These are phyloP conservation scores for Phylloscopus whistleri DNA, from an alignment of 2,113 vertebrate genomes.

Conservation along the genomic window DNA sequence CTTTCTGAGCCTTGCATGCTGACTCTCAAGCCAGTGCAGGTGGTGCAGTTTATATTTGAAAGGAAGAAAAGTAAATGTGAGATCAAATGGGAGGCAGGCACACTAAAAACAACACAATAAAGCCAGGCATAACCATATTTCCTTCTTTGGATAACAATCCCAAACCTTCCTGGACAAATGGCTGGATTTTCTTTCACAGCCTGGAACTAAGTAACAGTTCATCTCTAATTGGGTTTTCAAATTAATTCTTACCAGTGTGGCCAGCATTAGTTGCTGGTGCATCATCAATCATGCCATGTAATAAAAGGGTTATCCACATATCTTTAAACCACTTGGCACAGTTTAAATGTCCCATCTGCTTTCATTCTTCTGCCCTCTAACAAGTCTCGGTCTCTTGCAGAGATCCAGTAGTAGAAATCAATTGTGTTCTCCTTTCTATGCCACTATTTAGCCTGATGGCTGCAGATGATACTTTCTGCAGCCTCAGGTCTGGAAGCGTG, in stretches of 20 bases:
- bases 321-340: constrained; percentile 46
- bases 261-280: background rate
- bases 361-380: constrained; percentile 53
- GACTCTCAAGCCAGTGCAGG: background rate
- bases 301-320: constrained; percentile 49
- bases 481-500: background rate
- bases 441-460: background rate
- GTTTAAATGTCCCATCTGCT: constrained; percentile 58
- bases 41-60: background rate
- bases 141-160: background rate
- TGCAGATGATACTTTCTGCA: background rate
- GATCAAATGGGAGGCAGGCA: background rate
- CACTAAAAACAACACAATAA: background rate
- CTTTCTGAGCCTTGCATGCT: background rate
- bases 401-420: background rate
- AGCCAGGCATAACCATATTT: background rate
- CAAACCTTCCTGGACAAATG: background rate
- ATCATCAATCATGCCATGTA: background rate
- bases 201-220: background rate
- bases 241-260: constrained; percentile 11
- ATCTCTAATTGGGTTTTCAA: background rate
- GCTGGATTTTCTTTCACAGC: background rate
- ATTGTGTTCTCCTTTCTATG: constrained; percentile 5
- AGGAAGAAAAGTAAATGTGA: background rate
- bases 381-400: constrained; percentile 22